Percentiles rank a stretch among this genome's conserved stretches.
These are phyloP conservation scores for Heliangelus exortis DNA, from an alignment of 2,797 vertebrate species.

Conservation along the genomic window DNA sequence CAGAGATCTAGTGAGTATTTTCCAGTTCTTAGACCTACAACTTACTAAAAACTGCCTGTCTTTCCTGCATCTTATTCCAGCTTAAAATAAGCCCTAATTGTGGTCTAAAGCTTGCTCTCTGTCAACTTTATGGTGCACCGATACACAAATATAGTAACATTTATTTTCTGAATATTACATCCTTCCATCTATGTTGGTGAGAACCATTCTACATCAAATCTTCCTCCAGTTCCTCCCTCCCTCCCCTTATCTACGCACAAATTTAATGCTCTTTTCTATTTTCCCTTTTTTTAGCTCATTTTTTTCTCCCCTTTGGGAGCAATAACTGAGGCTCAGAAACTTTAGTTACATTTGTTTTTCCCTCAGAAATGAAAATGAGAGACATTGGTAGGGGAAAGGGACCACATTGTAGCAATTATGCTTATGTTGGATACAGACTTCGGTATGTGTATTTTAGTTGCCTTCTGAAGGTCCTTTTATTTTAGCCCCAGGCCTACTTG, in stretches of 20 bases:
- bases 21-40: neutral
- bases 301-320: conserved; percentile 15
- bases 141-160: neutral
- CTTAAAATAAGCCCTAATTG: neutral
- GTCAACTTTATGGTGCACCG: neutral
- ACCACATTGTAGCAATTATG: neutral
- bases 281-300: neutral
- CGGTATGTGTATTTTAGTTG: conserved; percentile 56
- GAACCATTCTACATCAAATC: neutral
- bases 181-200: neutral
- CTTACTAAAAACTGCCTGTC: neutral
- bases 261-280: neutral
- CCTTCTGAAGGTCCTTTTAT: conserved; percentile 54
- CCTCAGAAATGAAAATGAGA: conserved; percentile 40
- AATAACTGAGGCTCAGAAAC: neutral
- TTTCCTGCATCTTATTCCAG: neutral
- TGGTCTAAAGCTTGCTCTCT: neutral
- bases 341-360: conserved; percentile 41
- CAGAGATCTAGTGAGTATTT: neutral
- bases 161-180: neutral
- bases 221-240: neutral
- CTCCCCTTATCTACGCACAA: neutral
- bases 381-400: neutral
- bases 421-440: conserved; percentile 28
- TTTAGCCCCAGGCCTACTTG: conserved; percentile 54